Evolutionary conservation across 2,888 invertebrate genomes (phyloP), one percentile per base, ranked within the genome.

Genomic region (Parthenolecanium corni): DNA sequence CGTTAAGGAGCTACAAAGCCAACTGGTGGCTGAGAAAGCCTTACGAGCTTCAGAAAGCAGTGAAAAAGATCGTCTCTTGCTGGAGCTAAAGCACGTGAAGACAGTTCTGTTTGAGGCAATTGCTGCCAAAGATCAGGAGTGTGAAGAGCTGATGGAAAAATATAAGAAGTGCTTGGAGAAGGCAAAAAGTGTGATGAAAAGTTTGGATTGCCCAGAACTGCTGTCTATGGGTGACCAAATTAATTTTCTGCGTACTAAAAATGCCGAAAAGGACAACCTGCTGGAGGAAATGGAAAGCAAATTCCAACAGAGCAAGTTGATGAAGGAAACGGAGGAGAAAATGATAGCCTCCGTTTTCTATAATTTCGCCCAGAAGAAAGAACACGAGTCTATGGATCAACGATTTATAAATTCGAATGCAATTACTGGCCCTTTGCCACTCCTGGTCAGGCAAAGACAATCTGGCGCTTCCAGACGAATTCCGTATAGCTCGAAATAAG

Each of bases 101-200:
- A 65, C 66, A 21, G 61, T 72, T 16, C 67, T 77, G 62, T 72
- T 75, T 66, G 75, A 75, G 68, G 78, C 79, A 53, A 70, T 92
- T 20, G 74, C 81, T 2, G 80, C 82, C 36, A 46, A 89, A 64
- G 92, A 92, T 67, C 82, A 84, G 14, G 92, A 93, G 67, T 77
- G 89, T 63, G 77, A 83, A 64, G 82, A 82, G 5, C 80, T 83
- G 64, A 91, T 93, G 71, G 85, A 87, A 65, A 84, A 86, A 70
- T 90, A 92, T 73, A 84, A 86, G 71, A 88, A 89, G 72, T 90
- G 88, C 72, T 79, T 95, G 16, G 93, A 93, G 70, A 94, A 93
- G 73, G 93, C 94, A 20, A 90, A 90, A 73, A 87, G 85, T 74
- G 87, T 94, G 47, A 89, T 91, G 69, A 87, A 87, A 71, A 83